phyloP scores from a whole-genome alignment of 1,140 invertebrate species.

The Polyergus mexicanus region DNA sequence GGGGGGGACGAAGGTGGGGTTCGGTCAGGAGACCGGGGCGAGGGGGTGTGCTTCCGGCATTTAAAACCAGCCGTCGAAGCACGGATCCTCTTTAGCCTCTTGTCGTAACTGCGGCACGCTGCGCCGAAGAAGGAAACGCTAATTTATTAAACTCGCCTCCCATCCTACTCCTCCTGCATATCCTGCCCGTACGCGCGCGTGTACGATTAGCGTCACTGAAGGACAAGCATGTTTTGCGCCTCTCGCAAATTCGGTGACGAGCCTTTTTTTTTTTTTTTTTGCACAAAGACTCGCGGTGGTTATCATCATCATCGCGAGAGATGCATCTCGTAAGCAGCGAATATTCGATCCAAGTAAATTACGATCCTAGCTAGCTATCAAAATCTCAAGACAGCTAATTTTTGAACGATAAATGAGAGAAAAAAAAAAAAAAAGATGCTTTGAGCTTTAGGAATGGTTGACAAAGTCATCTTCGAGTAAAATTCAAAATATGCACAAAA shows the following conservation, averaged over 20 bases:
- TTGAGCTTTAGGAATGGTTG: no score
- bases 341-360: no score
- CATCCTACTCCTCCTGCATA: slow-evolving; percentile 57
- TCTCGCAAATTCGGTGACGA: slow-evolving; percentile 5
- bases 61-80: slow-evolving; percentile 78
- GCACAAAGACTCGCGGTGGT: not conserved
- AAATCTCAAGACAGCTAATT: not conserved
- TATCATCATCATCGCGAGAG: not conserved
- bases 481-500: not conserved
- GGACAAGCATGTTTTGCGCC: slow-evolving; percentile 33
- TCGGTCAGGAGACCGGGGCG: slow-evolving; percentile 18
- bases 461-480: not conserved
- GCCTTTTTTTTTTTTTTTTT: slow-evolving; percentile 1
- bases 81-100: slow-evolving; percentile 80
- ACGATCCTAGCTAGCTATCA: no score
- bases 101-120: slow-evolving; percentile 78
- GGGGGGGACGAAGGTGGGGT: slow-evolving; percentile 33
- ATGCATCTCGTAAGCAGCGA: not conserved
- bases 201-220: slow-evolving; percentile 47
- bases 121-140: slow-evolving; percentile 81
- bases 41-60: slow-evolving; percentile 76
- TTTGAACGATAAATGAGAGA: not conserved
- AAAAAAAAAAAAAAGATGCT: not conserved
- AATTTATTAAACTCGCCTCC: slow-evolving; percentile 79
- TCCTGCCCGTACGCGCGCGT: slow-evolving; percentile 35